These are phyloP conservation scores for Falco novaeseelandiae DNA, from an alignment of 2,797 vertebrate species.

Conservation along the genomic window DNA sequence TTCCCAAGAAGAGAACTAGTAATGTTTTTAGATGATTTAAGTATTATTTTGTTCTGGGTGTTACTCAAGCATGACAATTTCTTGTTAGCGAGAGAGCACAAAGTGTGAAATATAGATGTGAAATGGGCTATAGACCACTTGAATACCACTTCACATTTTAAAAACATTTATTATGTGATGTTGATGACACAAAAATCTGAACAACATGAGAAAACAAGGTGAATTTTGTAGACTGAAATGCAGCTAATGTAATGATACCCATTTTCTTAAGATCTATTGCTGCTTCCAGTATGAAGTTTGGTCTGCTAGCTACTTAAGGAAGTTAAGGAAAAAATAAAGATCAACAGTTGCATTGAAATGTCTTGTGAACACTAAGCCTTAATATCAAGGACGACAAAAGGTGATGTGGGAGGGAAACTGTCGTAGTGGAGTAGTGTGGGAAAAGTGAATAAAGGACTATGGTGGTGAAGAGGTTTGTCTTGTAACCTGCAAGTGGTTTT, in stretches of 20 bases:
- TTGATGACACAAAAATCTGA: background rate
- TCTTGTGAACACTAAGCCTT: background rate
- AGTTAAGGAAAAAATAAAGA: background rate
- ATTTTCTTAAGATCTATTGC: background rate
- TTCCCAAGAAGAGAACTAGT: background rate
- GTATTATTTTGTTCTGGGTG: background rate
- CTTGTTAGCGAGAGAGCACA: background rate
- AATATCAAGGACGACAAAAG: background rate
- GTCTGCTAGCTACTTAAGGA: background rate
- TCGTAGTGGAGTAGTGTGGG: background rate
- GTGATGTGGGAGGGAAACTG: conserved; percentile 6
- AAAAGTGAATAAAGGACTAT: background rate
- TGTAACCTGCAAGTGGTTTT: background rate
- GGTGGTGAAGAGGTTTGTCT: background rate
- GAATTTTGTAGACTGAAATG: background rate
- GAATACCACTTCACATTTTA: background rate
- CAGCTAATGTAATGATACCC: background rate
- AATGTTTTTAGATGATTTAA: background rate
- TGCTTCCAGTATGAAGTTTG: background rate
- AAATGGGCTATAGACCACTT: background rate
- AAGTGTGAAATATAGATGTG: background rate
- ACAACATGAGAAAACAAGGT: background rate
- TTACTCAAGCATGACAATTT: background rate
- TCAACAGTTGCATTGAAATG: background rate
- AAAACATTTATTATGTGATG: background rate